Conservation (phyloP, 2,797 vertebrate genomes). For the Alcedo quadribrachys region DNA sequence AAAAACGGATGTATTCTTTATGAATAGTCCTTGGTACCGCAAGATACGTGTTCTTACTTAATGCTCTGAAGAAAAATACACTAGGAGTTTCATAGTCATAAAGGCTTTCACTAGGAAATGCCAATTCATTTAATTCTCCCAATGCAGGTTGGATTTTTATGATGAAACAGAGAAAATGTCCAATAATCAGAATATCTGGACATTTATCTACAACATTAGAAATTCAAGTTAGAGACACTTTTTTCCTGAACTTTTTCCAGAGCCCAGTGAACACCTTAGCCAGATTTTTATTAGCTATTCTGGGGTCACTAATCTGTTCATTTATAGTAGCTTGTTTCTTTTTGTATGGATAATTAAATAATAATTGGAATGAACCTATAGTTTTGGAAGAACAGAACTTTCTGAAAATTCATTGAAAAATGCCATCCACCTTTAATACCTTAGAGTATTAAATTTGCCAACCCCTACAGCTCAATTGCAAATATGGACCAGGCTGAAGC, state of each 20-base stretch:
- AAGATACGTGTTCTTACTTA: neutral
- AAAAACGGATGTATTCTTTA: conserved; percentile 32
- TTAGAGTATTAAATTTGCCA: neutral
- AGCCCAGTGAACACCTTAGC: neutral
- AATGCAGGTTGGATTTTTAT: neutral
- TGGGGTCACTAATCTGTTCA: neutral
- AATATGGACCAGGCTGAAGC: neutral
- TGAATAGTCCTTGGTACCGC: neutral
- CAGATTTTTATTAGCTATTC: neutral
- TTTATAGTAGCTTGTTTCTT: neutral
- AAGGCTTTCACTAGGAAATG: neutral
- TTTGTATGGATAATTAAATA: conserved; percentile 27
- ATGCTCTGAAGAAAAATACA: neutral
- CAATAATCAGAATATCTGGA: neutral
- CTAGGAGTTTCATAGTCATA: neutral
- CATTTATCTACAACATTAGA: neutral
- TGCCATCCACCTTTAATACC: neutral
- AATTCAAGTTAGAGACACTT: neutral
- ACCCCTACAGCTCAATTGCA: neutral
- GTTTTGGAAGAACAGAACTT: neutral
- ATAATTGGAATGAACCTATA: neutral
- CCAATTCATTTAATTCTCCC: neutral
- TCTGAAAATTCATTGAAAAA: conserved; percentile 9
- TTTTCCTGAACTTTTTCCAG: neutral
- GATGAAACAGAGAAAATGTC: neutral